phyloP scores from a whole-genome alignment of 2,113 vertebrate genomes.

The Sitta europaea region DNA sequence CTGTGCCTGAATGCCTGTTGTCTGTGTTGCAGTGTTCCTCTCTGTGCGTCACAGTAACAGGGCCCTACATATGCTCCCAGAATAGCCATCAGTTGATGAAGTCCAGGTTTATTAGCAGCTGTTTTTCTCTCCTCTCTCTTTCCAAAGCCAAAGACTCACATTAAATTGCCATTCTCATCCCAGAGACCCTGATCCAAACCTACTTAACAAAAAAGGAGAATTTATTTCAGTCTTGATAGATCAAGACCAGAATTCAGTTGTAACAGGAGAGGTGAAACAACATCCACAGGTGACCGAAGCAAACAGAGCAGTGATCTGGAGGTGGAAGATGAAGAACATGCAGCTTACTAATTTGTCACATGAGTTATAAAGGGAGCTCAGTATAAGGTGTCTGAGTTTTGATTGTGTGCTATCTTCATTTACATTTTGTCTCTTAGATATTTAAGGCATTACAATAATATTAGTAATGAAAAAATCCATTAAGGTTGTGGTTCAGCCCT shows the following conservation, averaged over 20 bases:
- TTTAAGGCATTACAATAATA: neutral
- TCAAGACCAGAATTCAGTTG: neutral
- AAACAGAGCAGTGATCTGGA: neutral
- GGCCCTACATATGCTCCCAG: neutral
- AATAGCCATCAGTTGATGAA: neutral
- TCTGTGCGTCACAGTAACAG: no score
- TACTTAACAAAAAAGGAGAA: neutral
- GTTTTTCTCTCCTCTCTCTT: neutral
- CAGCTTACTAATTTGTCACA: neutral
- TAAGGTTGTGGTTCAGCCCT: neutral
- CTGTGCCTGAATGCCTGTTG: no score
- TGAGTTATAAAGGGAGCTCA: neutral
- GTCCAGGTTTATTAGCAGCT: neutral
- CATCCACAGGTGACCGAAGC: fast-evolving
- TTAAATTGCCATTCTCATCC: neutral
- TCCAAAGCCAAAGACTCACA: neutral
- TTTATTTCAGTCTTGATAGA: neutral
- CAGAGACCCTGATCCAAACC: neutral
- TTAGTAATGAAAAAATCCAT: neutral
- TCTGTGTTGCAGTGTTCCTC: no score
- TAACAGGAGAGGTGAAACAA: neutral
- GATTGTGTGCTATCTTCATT: neutral
- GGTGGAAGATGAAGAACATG: neutral
- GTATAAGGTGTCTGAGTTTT: neutral
- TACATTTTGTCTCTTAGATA: neutral